phyloP scores from a whole-genome alignment of 1,140 invertebrate species.

The Diuraphis noxia region DNA sequence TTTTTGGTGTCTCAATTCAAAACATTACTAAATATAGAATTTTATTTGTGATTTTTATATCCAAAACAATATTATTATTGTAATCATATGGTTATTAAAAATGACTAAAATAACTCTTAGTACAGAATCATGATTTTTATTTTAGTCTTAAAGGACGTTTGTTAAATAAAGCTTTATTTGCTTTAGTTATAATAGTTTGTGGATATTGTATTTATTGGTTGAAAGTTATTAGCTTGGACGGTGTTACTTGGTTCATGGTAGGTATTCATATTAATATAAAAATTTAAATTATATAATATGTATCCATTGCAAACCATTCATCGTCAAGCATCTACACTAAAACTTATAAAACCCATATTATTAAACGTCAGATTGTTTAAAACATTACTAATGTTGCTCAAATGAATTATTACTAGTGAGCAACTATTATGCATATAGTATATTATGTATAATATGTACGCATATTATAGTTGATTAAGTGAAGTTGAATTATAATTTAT shows the following conservation, averaged over 20 bases:
- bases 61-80: not conserved
- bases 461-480: not conserved
- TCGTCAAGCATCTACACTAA: not conserved
- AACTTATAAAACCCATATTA: not conserved
- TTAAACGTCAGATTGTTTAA: not conserved
- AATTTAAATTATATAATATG: not conserved
- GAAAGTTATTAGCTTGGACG: not conserved
- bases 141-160: not conserved
- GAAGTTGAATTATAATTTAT: not conserved
- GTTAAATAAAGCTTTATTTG: not conserved
- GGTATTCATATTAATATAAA: not conserved
- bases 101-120: not conserved
- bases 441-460: not conserved
- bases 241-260: not conserved
- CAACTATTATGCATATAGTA: not conserved
- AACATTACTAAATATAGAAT: not conserved
- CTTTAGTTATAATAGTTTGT: not conserved
- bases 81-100: not conserved
- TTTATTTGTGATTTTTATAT: not conserved
- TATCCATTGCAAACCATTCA: not conserved
- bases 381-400: not conserved
- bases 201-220: not conserved
- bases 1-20: not conserved
- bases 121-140: not conserved
- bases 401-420: not conserved